phyloP scores from a whole-genome alignment of 2,113 vertebrate species.

The Sula dactylatra region DNA sequence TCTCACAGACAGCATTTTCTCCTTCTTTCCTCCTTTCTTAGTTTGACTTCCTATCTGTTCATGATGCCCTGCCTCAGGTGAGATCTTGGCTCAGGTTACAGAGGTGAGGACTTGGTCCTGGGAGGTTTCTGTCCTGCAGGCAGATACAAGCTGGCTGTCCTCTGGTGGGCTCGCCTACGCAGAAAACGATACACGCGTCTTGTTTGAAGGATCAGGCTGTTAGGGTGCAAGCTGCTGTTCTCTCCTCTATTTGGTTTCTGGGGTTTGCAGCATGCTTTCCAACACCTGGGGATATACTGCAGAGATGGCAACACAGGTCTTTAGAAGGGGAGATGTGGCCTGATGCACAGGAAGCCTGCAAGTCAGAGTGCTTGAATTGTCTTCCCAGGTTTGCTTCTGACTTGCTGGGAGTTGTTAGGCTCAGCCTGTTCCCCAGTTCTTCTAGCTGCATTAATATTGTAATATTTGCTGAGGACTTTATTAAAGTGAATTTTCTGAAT shows the following conservation, averaged over 20 bases:
- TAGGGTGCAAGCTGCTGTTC: background rate
- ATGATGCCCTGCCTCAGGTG: background rate
- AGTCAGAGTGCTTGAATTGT: background rate
- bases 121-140: background rate
- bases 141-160: background rate
- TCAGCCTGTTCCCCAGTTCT: background rate
- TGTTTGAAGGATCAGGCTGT: background rate
- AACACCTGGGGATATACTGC: accelerated
- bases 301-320: background rate
- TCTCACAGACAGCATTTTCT: background rate
- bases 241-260: background rate
- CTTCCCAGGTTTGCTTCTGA: background rate
- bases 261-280: background rate
- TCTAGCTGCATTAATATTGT: background rate
- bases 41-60: background rate
- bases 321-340: background rate
- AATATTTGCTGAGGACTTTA: background rate
- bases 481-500: constrained; percentile 10
- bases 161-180: accelerated
- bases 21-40: background rate
- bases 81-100: background rate
- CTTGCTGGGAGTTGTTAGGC: background rate
- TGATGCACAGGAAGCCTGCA: background rate
- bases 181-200: accelerated
- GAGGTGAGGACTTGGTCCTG: background rate